Evolutionary conservation across 2,888 invertebrate genomes (phyloP), one percentile per base, ranked within the genome.

Genomic region (Metallyticus violacea): DNA sequence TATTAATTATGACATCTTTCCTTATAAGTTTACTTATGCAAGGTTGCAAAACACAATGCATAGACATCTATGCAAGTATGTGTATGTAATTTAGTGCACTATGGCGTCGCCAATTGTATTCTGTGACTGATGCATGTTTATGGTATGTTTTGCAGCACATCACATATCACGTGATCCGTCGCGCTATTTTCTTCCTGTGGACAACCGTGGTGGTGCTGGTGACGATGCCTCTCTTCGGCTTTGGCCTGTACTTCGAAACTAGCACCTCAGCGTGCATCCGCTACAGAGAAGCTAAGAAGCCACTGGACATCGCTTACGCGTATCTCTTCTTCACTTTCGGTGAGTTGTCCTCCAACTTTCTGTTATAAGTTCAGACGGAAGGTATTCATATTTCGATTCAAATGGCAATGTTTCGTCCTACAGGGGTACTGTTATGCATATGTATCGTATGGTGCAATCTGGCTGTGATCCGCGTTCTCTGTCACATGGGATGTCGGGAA

Each of bases 391-490:
- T 15, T 7, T 9, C 9, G 7, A 15, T 40, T 40, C 6, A 0
- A 1, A 2, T 62, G 40, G 9, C 15, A 7, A 6, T 30, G 6
- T 85, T 88, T 85, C 28, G 82, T 81, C 86, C 89, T 90, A 22
- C 91, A 96, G 97, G 97, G 76, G 94, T 95, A 0, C 90, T 94
- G 26, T 93, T 97, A 83, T 96, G 96, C 91, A 89, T 94, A 77
- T 94, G 96, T 87, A 96, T 97, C 90, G 97, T 96, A 86, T 94
- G 95, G 91, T 97, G 97, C 92, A 97, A 97, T 92, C 91, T 97
- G 90, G 95, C 96, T 9, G 97, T 97, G 87, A 96, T 97, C 88
- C 93, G 95, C 88, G 96, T 96, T 62, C 92, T 97, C 88, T 95
- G 94, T 90, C 94, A 93, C 87, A 93, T 95, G 82, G 91, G 91